phyloP scores from a whole-genome alignment of 2,888 invertebrate genomes.

The Corbicula japonica region DNA sequence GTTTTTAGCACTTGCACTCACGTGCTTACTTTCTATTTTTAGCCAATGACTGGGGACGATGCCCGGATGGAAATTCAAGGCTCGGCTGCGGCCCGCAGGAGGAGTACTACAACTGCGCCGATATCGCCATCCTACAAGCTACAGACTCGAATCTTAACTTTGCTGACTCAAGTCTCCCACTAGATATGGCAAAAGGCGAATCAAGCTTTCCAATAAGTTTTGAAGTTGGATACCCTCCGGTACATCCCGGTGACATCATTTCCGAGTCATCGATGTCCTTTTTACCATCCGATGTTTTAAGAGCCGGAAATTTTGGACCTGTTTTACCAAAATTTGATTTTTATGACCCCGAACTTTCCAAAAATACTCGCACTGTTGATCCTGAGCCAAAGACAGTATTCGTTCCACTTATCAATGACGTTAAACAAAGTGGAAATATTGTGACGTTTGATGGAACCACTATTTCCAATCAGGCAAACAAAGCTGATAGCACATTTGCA shows the following conservation, averaged over 20 bases:
- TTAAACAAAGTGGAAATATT: neutral
- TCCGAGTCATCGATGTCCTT: constrained; percentile 39
- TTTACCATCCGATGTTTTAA: constrained; percentile 40
- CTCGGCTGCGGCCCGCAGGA: constrained; percentile 63
- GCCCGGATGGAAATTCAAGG: constrained; percentile 43
- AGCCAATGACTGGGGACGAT: constrained; percentile 64
- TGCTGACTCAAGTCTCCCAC: constrained; percentile 13
- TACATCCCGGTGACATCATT: neutral
- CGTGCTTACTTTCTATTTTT: constrained; percentile 15
- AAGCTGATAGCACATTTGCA: no score
- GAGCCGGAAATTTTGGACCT: constrained; percentile 47
- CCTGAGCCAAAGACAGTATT: constrained; percentile 3
- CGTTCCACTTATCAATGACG: neutral
- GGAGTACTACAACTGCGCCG: constrained; percentile 62
- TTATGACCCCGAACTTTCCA: no score
- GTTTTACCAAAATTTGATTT: constrained; percentile 60
- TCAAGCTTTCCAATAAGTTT: constrained; percentile 27
- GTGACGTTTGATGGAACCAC: no score
- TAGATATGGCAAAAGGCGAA: constrained; percentile 29
- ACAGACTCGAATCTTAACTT: neutral
- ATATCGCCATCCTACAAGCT: constrained; percentile 52
- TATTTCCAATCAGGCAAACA: no score
- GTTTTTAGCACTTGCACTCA: no score
- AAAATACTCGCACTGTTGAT: no score
- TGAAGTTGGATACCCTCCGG: constrained; percentile 19